phyloP scores from a whole-genome alignment of 2,113 vertebrate species.

The Notothenia rossii region DNA sequence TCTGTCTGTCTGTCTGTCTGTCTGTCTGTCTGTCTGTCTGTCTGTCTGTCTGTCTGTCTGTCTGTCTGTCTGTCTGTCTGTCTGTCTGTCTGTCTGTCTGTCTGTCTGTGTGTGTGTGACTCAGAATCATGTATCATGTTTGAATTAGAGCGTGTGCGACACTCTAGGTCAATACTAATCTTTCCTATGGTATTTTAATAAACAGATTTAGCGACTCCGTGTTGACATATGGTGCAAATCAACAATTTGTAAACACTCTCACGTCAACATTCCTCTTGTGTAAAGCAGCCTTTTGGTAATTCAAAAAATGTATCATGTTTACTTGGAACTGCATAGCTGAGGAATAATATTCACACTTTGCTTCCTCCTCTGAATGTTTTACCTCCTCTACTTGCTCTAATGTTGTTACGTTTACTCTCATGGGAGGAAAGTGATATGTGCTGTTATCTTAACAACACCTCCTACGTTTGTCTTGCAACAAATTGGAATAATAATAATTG shows the following conservation, averaged over 20 bases:
- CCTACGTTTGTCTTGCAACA: neutral
- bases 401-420: neutral
- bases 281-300: neutral
- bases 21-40: too few species aligned
- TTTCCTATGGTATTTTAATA: neutral
- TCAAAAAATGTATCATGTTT: slow-evolving; percentile 2
- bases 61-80: too few species aligned
- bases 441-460: too few species aligned
- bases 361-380: slow-evolving; percentile 14
- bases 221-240: slow-evolving; percentile 29
- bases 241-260: slow-evolving; percentile 17
- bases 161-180: slow-evolving; percentile 4
- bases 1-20: too few species aligned
- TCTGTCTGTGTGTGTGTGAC: neutral
- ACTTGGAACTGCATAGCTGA: slow-evolving; percentile 19
- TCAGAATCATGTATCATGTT: neutral
- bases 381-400: neutral
- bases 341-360: neutral
- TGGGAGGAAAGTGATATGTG: too few species aligned
- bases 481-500: slow-evolving; percentile 11
- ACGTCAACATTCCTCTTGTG: slow-evolving; percentile 2
- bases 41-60: too few species aligned
- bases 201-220: neutral
- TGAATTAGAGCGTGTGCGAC: neutral
- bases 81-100: too few species aligned